Evolutionary conservation across 1,140 invertebrate genomes (phyloP).

Genomic region (Stenopsyche tienmushanensis): DNA sequence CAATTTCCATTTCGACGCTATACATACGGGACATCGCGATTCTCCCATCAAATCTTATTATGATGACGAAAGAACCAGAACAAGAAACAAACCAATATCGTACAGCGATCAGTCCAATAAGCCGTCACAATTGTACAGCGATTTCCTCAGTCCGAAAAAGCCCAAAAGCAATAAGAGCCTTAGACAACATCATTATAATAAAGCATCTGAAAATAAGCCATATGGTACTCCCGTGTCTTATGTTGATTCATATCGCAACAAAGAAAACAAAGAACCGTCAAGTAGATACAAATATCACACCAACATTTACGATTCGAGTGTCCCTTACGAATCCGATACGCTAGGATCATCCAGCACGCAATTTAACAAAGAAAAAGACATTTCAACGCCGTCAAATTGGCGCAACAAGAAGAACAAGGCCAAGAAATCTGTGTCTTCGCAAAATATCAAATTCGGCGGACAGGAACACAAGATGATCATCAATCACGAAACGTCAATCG

Average conservation of each 20-base stretch:
- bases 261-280: constrained; percentile 11
- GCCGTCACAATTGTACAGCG: neutral
- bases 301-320: neutral
- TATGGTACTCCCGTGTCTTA: constrained; percentile 17
- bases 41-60: too few relatives aligned
- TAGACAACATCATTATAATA: constrained; percentile 18
- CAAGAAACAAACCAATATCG: neutral
- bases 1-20: constrained; percentile 5
- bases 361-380: constrained; percentile 31
- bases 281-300: constrained; percentile 3
- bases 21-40: too few relatives aligned
- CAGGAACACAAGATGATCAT: constrained; percentile 49
- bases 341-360: constrained; percentile 44
- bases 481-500: constrained; percentile 46
- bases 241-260: constrained; percentile 7
- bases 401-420: constrained; percentile 43
- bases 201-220: constrained; percentile 24
- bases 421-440: constrained; percentile 52
- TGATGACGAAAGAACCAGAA: constrained; percentile 17
- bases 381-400: constrained; percentile 4
- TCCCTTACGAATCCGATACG: neutral
- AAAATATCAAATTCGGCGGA: constrained; percentile 52
- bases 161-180: constrained; percentile 1
- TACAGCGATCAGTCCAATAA: neutral
- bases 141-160: constrained; percentile 8